These are phyloP conservation scores for human (Homo sapiens) DNA, from an alignment of 2,113 vertebrate genomes.

Conservation along the genomic window DNA sequence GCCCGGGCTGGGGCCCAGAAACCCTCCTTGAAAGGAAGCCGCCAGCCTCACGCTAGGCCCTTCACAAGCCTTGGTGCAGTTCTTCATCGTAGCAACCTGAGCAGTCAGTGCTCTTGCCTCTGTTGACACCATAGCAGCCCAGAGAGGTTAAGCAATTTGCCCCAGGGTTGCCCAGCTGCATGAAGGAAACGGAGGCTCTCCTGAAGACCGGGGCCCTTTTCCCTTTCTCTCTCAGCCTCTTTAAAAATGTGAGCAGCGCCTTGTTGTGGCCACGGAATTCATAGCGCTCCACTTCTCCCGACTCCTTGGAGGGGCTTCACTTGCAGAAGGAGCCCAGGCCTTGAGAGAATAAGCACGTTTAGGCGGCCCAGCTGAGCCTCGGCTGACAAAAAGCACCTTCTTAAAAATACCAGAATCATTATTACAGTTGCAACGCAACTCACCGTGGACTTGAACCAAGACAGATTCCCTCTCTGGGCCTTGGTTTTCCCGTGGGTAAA, in stretches of 20 bases:
- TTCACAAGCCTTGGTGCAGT: rapidly evolving
- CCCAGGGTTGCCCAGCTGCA: background rate
- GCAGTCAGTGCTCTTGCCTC: rapidly evolving
- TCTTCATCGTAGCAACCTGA: rapidly evolving
- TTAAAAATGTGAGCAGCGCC: rapidly evolving
- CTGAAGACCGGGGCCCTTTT: rapidly evolving
- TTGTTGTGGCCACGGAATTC: rapidly evolving
- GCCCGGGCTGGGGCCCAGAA: background rate
- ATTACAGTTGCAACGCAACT: rapidly evolving
- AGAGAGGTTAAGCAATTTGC: background rate
- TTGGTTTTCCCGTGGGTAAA: background rate
- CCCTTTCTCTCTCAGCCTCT: rapidly evolving
- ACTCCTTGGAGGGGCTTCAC: background rate
- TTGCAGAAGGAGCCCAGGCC: background rate
- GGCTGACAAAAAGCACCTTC: rapidly evolving
- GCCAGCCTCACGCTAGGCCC: background rate
- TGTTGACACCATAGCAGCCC: rapidly evolving
- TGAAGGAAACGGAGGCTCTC: rapidly evolving
- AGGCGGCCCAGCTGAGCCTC: background rate
- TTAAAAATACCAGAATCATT: rapidly evolving
- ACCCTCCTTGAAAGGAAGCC: background rate
- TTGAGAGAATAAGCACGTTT: rapidly evolving
- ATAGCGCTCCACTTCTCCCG: background rate
- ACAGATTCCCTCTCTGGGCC: background rate
- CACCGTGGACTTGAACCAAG: background rate